phyloP scores from a whole-genome alignment of 2,888 invertebrate genomes.

The Pseudolycoriella hygida region DNA sequence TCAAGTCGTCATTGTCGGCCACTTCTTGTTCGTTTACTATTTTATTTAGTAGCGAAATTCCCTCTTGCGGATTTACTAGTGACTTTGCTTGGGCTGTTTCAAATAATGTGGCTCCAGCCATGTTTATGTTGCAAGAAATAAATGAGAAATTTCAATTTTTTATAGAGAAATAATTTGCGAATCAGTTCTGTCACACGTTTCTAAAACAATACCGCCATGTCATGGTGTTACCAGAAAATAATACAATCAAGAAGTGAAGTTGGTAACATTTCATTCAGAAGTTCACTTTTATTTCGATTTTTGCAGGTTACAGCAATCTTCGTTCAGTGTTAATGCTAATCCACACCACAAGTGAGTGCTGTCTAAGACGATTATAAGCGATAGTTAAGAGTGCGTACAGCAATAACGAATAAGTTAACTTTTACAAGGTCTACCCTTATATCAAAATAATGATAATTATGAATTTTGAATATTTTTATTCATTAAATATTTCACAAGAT shows the following conservation, averaged over 20 bases:
- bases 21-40: constrained; percentile 60
- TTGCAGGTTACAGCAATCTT: no score
- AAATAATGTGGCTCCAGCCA: constrained; percentile 84
- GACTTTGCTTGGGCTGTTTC: constrained; percentile 66
- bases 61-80: constrained; percentile 56
- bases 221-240: constrained; percentile 1
- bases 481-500: no score
- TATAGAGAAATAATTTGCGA: neutral
- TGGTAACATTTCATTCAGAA: no score
- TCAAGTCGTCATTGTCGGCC: constrained; percentile 69
- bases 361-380: no score
- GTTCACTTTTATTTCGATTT: no score
- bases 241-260: neutral
- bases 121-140: constrained; percentile 18
- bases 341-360: neutral
- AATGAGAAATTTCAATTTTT: neutral
- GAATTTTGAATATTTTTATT: no score
- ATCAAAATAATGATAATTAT: no score
- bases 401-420: no score
- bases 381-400: no score
- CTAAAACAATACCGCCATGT: constrained; percentile 4
- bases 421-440: no score
- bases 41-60: constrained; percentile 55
- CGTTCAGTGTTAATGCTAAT: no score
- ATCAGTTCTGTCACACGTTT: neutral